phyloP scores from a whole-genome alignment of 2,113 vertebrate genomes.

The Tychaedon coryphoeus region DNA sequence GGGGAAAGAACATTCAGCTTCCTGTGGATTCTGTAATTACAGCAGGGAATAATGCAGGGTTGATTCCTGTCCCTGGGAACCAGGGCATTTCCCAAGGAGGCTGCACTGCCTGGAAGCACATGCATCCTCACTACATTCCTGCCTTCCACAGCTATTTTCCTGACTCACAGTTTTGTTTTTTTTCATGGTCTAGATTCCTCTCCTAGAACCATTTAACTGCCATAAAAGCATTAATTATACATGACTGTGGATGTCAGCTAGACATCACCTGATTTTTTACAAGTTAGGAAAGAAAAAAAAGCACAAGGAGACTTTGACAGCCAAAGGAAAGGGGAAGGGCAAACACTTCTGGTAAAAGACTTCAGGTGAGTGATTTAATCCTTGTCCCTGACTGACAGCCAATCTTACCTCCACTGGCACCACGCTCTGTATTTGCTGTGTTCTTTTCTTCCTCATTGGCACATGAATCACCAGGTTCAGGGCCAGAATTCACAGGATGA shows the following conservation, averaged over 20 bases:
- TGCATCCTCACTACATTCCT: not conserved
- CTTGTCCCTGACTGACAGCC: not conserved
- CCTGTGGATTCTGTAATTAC: not conserved
- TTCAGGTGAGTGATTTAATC: not conserved
- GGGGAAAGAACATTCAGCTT: not conserved
- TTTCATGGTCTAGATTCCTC: not conserved
- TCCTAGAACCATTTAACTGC: not conserved
- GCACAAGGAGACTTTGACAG: not conserved
- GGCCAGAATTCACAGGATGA: constrained; percentile 57
- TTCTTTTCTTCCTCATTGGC: constrained; percentile 71
- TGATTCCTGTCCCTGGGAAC: not conserved
- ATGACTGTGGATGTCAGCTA: not conserved
- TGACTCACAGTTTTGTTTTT: not conserved
- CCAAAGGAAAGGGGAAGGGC: not conserved
- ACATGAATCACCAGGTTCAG: constrained; percentile 70
- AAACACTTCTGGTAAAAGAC: not conserved
- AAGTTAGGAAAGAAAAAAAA: not conserved
- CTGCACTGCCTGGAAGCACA: not conserved
- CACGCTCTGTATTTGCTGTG: not conserved
- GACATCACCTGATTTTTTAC: not conserved
- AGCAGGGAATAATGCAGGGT: not conserved
- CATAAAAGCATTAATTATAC: not conserved
- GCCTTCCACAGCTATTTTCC: not conserved
- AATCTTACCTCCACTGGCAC: constrained; percentile 46
- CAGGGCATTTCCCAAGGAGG: not conserved